A percentile compares a stretch with the other conserved stretches of the same genome.
These are phyloP conservation scores for Pluvialis apricaria DNA, from an alignment of 2,113 vertebrate species.

Conservation along the genomic window DNA sequence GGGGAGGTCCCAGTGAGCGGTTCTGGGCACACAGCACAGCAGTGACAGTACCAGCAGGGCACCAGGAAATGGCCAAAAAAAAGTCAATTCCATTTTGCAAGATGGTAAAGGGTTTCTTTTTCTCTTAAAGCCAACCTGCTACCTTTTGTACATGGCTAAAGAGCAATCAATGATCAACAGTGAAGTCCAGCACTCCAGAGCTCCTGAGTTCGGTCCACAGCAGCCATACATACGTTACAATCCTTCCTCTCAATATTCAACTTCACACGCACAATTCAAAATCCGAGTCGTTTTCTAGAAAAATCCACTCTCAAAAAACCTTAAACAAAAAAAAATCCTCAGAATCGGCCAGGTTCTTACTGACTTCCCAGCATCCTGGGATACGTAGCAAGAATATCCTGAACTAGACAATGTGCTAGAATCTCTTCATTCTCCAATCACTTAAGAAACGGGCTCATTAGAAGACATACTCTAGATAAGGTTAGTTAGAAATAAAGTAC, in stretches of 20 bases:
- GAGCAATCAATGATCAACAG: neutral
- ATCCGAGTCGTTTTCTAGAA: neutral
- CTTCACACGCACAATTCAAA: neutral
- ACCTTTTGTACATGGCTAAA: neutral
- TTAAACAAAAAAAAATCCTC: neutral
- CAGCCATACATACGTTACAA: neutral
- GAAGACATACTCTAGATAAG: neutral
- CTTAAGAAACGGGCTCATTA: neutral
- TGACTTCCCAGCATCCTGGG: neutral
- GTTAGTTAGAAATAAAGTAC: neutral
- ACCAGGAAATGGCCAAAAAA: neutral
- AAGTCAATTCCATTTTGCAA: neutral
- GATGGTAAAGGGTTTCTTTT: neutral
- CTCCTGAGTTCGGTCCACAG: neutral
- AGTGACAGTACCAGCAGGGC: neutral
- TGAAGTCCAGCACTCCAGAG: neutral
- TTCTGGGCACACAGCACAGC: neutral
- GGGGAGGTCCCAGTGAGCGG: neutral
- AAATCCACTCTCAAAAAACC: neutral
- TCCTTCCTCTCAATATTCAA: neutral
- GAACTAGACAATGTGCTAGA: neutral
- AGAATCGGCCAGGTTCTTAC: neutral
- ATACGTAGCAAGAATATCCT: neutral
- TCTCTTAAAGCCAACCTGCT: constrained; percentile 3
- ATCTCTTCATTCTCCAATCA: neutral